These are phyloP conservation scores for Anoncus sp. DNA, from an alignment of 2,888 invertebrate species.

Conservation along the genomic window DNA sequence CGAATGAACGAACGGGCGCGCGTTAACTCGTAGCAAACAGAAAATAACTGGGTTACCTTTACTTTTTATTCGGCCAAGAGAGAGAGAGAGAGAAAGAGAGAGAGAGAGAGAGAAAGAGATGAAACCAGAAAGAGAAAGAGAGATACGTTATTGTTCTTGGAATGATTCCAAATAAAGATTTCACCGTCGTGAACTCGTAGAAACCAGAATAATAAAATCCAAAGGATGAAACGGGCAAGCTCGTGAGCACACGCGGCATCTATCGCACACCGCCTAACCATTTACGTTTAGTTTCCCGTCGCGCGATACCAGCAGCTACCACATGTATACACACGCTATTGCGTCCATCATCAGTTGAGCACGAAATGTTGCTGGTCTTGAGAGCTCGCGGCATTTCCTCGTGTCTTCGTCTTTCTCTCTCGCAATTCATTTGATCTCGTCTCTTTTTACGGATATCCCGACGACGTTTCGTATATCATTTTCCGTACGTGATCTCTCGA, in stretches of 20 bases:
- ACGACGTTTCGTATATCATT: conserved; percentile 24
- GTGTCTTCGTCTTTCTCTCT: conserved; percentile 34
- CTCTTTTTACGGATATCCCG: conserved; percentile 38
- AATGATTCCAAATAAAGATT: conserved; percentile 84
- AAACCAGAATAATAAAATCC: conserved; percentile 82
- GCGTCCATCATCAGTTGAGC: conserved; percentile 49
- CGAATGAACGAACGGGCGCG: conserved; percentile 53
- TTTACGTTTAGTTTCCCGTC: conserved; percentile 71
- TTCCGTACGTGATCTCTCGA: conserved; percentile 42
- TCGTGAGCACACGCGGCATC: conserved; percentile 38
- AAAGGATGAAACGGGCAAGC: conserved; percentile 53
- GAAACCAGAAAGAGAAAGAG: conserved; percentile 59
- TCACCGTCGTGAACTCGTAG: conserved; percentile 76
- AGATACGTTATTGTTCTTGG: conserved; percentile 83
- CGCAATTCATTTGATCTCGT: conserved; percentile 45
- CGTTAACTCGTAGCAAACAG: conserved; percentile 78
- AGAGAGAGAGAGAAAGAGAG: conserved; percentile 59
- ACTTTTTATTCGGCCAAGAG: conserved; percentile 79
- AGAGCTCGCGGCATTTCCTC: conserved; percentile 35
- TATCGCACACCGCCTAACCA: conserved; percentile 69
- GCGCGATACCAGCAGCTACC: conserved; percentile 34
- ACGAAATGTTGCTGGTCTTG: conserved; percentile 51
- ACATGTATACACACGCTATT: conserved; percentile 7
- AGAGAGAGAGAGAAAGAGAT: conserved; percentile 50
- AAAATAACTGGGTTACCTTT: conserved; percentile 83